phyloP scores from a whole-genome alignment of 92 coral and sea anemone species.

The Virgularia gustaviana region DNA sequence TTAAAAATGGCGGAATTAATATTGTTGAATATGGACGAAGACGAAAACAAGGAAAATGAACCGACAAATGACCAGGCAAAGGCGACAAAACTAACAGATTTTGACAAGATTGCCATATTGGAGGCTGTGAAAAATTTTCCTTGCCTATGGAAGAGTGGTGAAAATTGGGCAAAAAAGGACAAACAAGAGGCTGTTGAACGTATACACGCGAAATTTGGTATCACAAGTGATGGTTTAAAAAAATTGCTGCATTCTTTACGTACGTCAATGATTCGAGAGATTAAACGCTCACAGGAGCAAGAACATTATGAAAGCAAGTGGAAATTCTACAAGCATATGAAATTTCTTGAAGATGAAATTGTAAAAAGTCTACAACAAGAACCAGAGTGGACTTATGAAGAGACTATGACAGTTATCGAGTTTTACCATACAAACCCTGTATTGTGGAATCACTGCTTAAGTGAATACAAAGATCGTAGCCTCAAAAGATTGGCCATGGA shows the following conservation, averaged over 20 bases:
- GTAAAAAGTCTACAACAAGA: constrained; percentile 40
- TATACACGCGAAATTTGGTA: constrained; percentile 9
- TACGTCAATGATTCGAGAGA: constrained; percentile 44
- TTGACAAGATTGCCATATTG: too few relatives aligned
- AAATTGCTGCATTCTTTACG: constrained; percentile 39
- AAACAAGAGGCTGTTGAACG: background rate
- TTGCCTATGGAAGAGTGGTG: constrained; percentile 13
- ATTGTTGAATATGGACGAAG: too few relatives aligned
- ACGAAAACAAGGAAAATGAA: background rate
- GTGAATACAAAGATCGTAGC: constrained; percentile 42
- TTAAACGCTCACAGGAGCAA: constrained; percentile 30
- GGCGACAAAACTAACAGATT: too few relatives aligned
- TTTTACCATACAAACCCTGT: constrained; percentile 51
- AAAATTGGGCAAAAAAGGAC: constrained; percentile 8
- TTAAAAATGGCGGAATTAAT: too few relatives aligned
- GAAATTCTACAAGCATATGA: constrained; percentile 49
- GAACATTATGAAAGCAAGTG: constrained; percentile 42
- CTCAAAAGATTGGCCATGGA: constrained; percentile 40
- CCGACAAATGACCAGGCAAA: too few relatives aligned
- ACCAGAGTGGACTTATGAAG: constrained; percentile 44
- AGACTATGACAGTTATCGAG: constrained; percentile 42
- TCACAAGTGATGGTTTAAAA: constrained; percentile 43
- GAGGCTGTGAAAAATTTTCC: background rate
- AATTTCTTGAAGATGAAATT: constrained; percentile 47
- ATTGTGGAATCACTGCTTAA: constrained; percentile 52